Conservation (phyloP, 2,888 invertebrate species). For the Xanthorhoe spadicearia region DNA sequence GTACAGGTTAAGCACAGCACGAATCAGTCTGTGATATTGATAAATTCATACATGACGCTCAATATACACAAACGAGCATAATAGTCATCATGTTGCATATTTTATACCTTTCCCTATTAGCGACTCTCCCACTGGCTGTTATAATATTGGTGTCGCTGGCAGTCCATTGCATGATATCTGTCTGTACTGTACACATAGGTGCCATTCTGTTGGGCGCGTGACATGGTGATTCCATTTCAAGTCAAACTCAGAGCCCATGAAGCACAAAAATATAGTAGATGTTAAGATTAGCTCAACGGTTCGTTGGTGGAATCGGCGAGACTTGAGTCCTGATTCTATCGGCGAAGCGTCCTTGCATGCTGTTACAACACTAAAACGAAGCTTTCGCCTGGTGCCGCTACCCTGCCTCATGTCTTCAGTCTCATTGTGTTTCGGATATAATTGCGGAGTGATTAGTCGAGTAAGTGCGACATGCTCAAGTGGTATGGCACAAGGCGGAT, state of each 20-base stretch:
- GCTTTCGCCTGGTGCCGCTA: conserved; percentile 63
- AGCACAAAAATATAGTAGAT: conserved; percentile 69
- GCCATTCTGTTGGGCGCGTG: conserved; percentile 66
- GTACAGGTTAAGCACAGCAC: conserved; percentile 80
- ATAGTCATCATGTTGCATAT: conserved; percentile 81
- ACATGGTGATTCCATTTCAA: conserved; percentile 62
- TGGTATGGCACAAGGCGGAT: conserved; percentile 60
- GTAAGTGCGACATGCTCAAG: conserved; percentile 28
- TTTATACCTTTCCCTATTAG: conserved; percentile 85
- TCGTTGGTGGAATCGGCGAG: conserved; percentile 57
- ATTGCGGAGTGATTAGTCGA: conserved; percentile 27
- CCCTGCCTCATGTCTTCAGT: conserved; percentile 29
- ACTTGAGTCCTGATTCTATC: conserved; percentile 51
- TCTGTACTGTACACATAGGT: conserved; percentile 48
- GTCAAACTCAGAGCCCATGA: conserved; percentile 70
- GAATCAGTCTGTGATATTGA: conserved; percentile 54
- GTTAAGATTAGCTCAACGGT: conserved; percentile 65
- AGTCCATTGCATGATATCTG: conserved; percentile 75
- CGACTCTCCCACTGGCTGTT: conserved; percentile 55
- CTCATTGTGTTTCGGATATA: conserved; percentile 30
- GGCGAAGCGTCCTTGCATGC: conserved; percentile 72
- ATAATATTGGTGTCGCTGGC: conserved; percentile 70
- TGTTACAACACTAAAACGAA: conserved; percentile 66
- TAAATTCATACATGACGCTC: conserved; percentile 70
- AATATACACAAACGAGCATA: conserved; percentile 74